Evolutionary conservation across 2,113 vertebrate species (phyloP).

Genomic region (Lepisosteus oculatus): DNA sequence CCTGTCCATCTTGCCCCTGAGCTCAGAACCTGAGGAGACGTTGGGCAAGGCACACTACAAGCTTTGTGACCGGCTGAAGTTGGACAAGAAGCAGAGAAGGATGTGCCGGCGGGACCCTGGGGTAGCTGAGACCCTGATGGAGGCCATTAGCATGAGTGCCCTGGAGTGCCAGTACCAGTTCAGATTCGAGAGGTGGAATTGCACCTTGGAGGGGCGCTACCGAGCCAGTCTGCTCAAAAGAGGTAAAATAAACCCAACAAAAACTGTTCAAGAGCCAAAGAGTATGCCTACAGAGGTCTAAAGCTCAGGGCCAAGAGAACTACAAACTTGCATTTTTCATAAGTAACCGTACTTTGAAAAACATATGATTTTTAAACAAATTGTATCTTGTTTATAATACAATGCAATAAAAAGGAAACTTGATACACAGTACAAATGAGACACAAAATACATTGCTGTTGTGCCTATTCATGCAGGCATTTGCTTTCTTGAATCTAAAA

Average conservation of each 20-base stretch:
- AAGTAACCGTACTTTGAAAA: too few species aligned
- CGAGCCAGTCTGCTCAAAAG: slow-evolving; percentile 88
- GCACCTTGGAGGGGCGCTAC: slow-evolving; percentile 90
- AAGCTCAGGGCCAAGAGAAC: too few species aligned
- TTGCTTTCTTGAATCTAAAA: too few species aligned
- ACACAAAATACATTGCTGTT: too few species aligned
- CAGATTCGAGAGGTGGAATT: slow-evolving; percentile 97
- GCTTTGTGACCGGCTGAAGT: slow-evolving; percentile 94
- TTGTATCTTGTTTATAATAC: too few species aligned
- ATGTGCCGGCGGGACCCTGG: slow-evolving; percentile 96
- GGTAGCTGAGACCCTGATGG: slow-evolving; percentile 90
- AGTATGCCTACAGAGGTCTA: too few species aligned
- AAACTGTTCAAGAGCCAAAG: too few species aligned
- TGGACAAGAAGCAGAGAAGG: slow-evolving; percentile 94
- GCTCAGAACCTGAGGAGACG: slow-evolving; percentile 81
- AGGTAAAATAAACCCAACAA: slow-evolving; percentile 53
- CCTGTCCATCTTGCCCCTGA: slow-evolving; percentile 92
- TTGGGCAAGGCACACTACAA: slow-evolving; percentile 87
- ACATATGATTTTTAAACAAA: too few species aligned
- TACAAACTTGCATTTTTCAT: too few species aligned
- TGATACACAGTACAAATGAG: too few species aligned
- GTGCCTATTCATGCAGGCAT: too few species aligned
- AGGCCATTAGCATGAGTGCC: slow-evolving; percentile 94
- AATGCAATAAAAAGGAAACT: not conserved
- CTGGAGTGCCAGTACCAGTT: slow-evolving; percentile 97